Base-by-base conservation (phyloP, 2,888 invertebrate species). In the Entomobrya proxima region DNA sequence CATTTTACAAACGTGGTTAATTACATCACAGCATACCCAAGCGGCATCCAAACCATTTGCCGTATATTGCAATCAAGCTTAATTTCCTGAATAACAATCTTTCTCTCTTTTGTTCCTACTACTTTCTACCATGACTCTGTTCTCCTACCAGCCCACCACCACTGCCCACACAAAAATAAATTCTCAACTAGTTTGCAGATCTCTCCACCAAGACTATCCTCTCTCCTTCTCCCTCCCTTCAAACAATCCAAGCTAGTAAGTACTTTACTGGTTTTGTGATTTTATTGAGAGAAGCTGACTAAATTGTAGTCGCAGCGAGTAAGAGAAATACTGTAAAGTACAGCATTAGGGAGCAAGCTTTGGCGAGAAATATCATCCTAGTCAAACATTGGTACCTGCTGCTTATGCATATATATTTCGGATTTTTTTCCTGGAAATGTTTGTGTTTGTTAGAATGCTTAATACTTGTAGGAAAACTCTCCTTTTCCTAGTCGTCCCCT, bases 21-120 rank as follows among this genome's bases (percentile, higher is more conserved):
- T 85, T 85, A 85, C 85, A 85, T 80, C 78, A 75, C 44, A 47
- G 27, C 82, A 55, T 76, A 27, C 74, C 78, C 58, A 83, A 78
- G 78, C 58, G 72, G 85, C 67, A 75, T 83, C 77, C 76, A 52
- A 76, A 55, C 37, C 77, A 67, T 84, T 84, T 77, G 77, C 84
- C 44, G 69, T 69, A 69, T 78, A 74, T 64, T 47, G 74, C 85
- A 85, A 80, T 85, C 85, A 80, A 35, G 76, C 79, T 85, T 85
- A 85, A 85, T 85, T 85, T 85, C 85, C 85, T 85, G 85, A 85
- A 79, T 85, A 85, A 52, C 78, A 61, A 50, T 79, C 61, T 72
- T 55, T 40, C 24, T 61, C 69, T 58, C n/a, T 44, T 69, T 35
- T 69, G 27, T 80, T 35, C 13, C 40, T 50, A 55, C 37, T 32